Percentiles rank a stretch among this genome's conserved stretches.
Evolutionary conservation across 2,797 vertebrate genomes (phyloP).

Genomic region (Melanotaenia maccullochi): DNA sequence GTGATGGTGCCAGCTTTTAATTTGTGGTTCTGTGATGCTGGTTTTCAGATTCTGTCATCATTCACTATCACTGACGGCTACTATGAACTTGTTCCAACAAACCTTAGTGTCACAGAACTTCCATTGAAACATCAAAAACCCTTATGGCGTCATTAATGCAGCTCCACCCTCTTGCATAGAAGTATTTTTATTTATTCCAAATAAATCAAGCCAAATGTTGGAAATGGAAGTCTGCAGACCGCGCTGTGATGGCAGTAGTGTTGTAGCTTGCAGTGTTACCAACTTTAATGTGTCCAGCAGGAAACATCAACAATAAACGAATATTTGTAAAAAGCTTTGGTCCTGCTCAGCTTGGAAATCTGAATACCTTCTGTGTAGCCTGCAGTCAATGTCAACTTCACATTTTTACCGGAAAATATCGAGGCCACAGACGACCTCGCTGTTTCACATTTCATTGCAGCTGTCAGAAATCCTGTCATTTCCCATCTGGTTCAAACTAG

Average conservation of each 20-base stretch:
- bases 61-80: background rate
- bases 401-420: conserved; percentile 19
- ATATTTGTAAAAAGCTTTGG: conserved; percentile 16
- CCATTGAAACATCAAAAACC: background rate
- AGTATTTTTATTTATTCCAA: background rate
- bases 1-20: background rate
- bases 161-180: background rate
- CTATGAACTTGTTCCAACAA: background rate
- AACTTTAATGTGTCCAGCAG: background rate
- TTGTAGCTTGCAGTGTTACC: conserved; percentile 20
- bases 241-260: background rate
- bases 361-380: background rate
- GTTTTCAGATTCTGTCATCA: background rate
- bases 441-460: conserved; percentile 1
- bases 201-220: background rate
- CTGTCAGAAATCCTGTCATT: conserved; percentile 27
- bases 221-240: background rate
- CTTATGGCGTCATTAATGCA: background rate
- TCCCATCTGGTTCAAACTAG: conserved; percentile 28
- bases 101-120: background rate
- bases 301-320: background rate
- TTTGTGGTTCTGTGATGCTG: background rate
- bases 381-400: conserved; percentile 10
- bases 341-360: conserved; percentile 1
- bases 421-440: conserved; percentile 37